phyloP scores from a whole-genome alignment of 2,797 vertebrate species.

The Schizothorax lantsangensis region DNA sequence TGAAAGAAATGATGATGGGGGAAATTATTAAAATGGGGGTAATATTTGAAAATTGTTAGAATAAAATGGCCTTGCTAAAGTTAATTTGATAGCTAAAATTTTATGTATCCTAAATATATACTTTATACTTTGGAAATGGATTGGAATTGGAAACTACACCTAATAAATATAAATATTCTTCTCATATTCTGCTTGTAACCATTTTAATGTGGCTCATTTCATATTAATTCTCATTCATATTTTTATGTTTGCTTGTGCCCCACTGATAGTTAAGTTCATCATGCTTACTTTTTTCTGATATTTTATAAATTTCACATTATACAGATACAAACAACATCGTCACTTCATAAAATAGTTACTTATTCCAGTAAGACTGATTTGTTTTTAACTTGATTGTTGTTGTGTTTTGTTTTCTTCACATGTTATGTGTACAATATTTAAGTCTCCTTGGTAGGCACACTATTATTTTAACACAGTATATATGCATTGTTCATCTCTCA shows the following conservation, averaged over 20 bases:
- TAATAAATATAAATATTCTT: neutral
- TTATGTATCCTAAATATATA: neutral
- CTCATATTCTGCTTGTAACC: neutral
- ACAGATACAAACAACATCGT: neutral
- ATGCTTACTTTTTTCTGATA: no score
- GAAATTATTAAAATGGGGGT: no score
- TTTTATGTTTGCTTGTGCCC: neutral
- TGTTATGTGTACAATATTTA: no score
- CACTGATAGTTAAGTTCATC: no score
- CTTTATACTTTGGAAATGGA: neutral
- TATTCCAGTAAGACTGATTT: no score
- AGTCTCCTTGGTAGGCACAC: no score
- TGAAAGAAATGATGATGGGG: neutral
- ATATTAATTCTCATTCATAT: neutral
- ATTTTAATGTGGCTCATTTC: neutral
- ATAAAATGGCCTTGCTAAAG: neutral
- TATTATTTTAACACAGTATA: no score
- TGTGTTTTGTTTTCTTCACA: neutral
- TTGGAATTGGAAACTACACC: neutral
- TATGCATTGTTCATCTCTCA: no score
- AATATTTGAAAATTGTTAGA: neutral
- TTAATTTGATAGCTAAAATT: neutral
- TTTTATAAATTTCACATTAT: no score
- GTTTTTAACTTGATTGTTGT: no score
- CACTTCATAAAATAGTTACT: no score